Conservation (phyloP, 2,888 invertebrate genomes). For the Belgica antarctica region DNA sequence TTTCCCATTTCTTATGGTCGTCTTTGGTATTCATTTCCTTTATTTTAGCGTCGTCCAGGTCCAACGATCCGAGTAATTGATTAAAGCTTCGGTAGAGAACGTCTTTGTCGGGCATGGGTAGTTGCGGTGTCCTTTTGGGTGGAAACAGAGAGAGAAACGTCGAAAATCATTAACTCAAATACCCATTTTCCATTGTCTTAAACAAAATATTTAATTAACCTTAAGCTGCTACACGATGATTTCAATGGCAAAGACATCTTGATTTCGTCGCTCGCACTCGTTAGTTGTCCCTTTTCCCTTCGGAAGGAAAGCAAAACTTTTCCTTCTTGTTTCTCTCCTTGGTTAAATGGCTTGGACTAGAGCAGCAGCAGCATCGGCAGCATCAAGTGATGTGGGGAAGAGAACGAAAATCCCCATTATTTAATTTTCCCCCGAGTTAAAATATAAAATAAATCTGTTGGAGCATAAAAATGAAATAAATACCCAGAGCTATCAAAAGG, state of each 20-base stretch:
- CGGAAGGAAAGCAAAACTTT: constrained; percentile 9
- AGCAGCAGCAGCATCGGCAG: background rate
- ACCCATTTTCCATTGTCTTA: constrained; percentile 42
- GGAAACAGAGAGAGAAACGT: constrained; percentile 3
- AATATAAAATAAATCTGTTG: constrained; percentile 43
- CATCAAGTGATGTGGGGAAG: background rate
- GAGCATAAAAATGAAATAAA: constrained; percentile 43
- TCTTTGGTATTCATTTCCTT: constrained; percentile 38
- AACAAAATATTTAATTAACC: constrained; percentile 41
- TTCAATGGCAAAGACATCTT: constrained; percentile 42
- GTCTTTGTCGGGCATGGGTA: constrained; percentile 35
- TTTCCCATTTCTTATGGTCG: constrained; percentile 41
- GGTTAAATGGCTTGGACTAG: constrained; percentile 37
- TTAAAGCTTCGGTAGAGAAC: constrained; percentile 38
- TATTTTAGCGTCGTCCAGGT: constrained; percentile 38
- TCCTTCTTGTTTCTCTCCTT: constrained; percentile 10
- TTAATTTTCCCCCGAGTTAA: constrained; percentile 40
- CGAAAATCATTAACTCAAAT: constrained; percentile 41
- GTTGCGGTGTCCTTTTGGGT: constrained; percentile 7
- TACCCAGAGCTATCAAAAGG: constrained; percentile 42
- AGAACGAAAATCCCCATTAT: constrained; percentile 32
- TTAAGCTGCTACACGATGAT: constrained; percentile 40
- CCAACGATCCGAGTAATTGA: constrained; percentile 43
- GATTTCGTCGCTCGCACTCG: constrained; percentile 25
- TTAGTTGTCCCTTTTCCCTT: constrained; percentile 14